Evolutionary conservation across 2,113 vertebrate species (phyloP).

Genomic region (Choloepus hoffmanni): DNA sequence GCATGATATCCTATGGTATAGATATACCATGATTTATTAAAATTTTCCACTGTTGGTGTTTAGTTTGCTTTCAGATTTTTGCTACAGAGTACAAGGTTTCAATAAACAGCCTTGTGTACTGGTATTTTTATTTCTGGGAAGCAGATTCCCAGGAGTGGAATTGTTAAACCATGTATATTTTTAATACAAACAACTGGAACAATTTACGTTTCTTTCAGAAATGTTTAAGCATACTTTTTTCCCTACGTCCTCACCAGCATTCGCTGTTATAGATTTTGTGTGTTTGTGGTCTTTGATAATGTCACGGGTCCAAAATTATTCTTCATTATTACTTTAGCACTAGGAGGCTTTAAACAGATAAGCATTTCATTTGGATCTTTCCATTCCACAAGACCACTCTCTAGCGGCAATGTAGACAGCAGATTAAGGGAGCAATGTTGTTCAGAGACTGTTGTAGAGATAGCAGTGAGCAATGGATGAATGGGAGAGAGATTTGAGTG

Average conservation of each 20-base stretch:
- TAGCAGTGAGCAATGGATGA: not conserved
- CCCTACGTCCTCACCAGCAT: not conserved
- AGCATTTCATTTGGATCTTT: not conserved
- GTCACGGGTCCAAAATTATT: not conserved
- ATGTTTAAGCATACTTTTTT: not conserved
- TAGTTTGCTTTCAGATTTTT: not conserved
- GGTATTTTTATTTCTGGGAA: not conserved
- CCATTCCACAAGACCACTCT: not conserved
- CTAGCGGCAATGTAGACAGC: not conserved
- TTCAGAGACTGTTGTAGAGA: not conserved
- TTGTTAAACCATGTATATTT: not conserved
- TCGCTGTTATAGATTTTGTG: not conserved
- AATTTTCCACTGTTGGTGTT: not conserved
- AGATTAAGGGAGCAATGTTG: not conserved
- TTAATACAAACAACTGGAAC: not conserved
- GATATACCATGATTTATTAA: not conserved
- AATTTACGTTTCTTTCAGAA: not conserved
- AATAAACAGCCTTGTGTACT: not conserved
- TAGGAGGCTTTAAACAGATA: not conserved
- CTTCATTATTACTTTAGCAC: not conserved
- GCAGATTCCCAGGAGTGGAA: not conserved
- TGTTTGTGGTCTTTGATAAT: slow-evolving; percentile 8
- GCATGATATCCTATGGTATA: not conserved
- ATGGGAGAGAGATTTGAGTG: not conserved
- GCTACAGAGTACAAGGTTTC: not conserved